Evolutionary conservation across 2,888 invertebrate species (phyloP), one percentile per base, ranked within the genome.

Genomic region (Volucella inanis): DNA sequence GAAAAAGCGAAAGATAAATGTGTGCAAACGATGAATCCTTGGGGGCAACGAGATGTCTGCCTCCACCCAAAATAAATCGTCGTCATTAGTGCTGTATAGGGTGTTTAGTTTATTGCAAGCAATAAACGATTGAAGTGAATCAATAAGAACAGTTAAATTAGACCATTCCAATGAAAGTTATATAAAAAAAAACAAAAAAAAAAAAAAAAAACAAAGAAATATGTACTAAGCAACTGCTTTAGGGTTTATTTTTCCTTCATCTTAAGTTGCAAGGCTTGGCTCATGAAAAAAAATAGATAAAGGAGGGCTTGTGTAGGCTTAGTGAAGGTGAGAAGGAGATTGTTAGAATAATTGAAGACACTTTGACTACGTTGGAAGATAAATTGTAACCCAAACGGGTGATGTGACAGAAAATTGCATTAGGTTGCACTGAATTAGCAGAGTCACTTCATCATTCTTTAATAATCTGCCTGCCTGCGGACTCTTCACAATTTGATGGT

Each of bases 151-250:
- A 65, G 47, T 75, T 80, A 86, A 86, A 81, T 82, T 78, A 80
- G 79, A 81, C 79, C 87, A 90, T 90, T 90, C 89, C 90, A 85
- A 75, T 84, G 79, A 88, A 88, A 89, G 78, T 88, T 81, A 79
- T 78, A 62, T 84, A 82, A 82, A 65, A 78, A 84, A 88, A 78
- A 84, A 88, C 78, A 87, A 88, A 87, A 68, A 54, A 88, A 81
- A 81, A 72, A 78, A 82, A 87, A 81, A 87, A 88, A 82, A 47
- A 39, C 62, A 38, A 76, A 78, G 80, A 83, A 86, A 75, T 81
- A 62, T 61, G 87, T 81, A 86, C 76, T 83, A 87, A 79, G 87
- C 88, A 89, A 88, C 88, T 90, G 90, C 90, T 89, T 89, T 90
- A 89, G 87, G 80, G 87, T 88, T 89, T 89, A 89, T 88, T 88